These are phyloP conservation scores for Yponomeuta cagnagella DNA, from an alignment of 2,888 invertebrate species.

Conservation along the genomic window DNA sequence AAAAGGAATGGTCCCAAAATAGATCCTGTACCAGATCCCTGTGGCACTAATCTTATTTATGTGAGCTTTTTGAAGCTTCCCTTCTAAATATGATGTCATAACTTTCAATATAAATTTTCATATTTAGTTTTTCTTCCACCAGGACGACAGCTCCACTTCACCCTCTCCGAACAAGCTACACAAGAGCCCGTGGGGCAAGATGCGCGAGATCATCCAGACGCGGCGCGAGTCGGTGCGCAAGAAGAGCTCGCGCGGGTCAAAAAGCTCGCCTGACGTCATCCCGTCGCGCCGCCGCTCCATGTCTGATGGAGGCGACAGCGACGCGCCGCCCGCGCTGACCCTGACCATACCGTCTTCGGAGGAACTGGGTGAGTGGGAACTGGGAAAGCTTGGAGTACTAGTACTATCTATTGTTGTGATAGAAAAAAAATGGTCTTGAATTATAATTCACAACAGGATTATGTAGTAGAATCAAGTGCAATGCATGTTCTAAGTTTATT, in stretches of 20 bases:
- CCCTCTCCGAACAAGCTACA: conserved; percentile 72
- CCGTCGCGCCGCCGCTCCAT: conserved; percentile 57
- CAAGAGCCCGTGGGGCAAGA: conserved; percentile 86
- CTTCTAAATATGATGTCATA: no score
- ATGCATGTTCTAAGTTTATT: no score
- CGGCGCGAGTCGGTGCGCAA: conserved; percentile 80
- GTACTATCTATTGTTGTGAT: no score
- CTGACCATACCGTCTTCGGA: conserved; percentile 78
- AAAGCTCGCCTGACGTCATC: conserved; percentile 57
- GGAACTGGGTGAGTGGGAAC: conserved; percentile 57
- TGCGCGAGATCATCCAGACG: conserved; percentile 85
- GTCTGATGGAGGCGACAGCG: conserved; percentile 67
- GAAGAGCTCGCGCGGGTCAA: conserved; percentile 61
- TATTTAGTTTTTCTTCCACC: conserved; percentile 7
- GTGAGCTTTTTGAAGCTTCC: no score
- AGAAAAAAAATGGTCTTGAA: no score
- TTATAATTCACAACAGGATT: no score
- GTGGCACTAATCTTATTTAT: no score
- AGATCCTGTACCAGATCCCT: no score
- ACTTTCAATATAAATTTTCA: no score
- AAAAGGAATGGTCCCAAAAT: no score
- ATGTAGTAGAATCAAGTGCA: no score
- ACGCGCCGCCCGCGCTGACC: conserved; percentile 70
- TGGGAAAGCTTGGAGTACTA: background rate
- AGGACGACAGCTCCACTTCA: conserved; percentile 71